Evolutionary conservation across 2,888 invertebrate genomes (phyloP).

Genomic region (Hydrotaea diabolus): DNA sequence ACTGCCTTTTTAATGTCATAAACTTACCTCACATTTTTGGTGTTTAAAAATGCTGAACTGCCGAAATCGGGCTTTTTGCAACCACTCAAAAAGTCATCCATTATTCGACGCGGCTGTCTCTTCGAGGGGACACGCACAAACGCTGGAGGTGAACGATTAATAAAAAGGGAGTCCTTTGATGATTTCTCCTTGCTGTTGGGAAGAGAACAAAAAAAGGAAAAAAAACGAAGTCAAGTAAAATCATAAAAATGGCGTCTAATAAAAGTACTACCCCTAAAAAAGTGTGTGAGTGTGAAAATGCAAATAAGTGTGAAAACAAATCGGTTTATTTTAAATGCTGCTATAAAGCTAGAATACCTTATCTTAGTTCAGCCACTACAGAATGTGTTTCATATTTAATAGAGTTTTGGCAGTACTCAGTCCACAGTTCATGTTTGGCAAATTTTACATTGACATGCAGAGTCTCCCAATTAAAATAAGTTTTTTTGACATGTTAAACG

Average conservation of each 20-base stretch:
- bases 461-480: no score
- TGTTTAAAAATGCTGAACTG: conserved; percentile 63
- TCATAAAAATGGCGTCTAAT: conserved; percentile 9
- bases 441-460: no score
- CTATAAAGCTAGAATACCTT: no score
- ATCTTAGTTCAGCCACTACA: no score
- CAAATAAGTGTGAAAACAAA: not conserved
- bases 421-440: no score
- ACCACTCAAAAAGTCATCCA: conserved; percentile 83
- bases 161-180: conserved; percentile 80
- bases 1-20: conserved; percentile 18
- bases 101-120: conserved; percentile 86
- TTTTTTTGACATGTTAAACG: no score
- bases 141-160: conserved; percentile 85
- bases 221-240: no score
- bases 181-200: conserved; percentile 73
- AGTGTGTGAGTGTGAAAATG: not conserved
- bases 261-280: not conserved
- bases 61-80: conserved; percentile 81
- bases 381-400: no score
- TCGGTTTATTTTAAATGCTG: not conserved
- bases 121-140: conserved; percentile 90
- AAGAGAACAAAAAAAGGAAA: conserved; percentile 13
- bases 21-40: conserved; percentile 62
- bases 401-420: no score